A percentile compares a stretch with the other conserved stretches of the same genome.
phyloP scores from a whole-genome alignment of 2,888 invertebrate genomes.

The Thymelicus acteon region DNA sequence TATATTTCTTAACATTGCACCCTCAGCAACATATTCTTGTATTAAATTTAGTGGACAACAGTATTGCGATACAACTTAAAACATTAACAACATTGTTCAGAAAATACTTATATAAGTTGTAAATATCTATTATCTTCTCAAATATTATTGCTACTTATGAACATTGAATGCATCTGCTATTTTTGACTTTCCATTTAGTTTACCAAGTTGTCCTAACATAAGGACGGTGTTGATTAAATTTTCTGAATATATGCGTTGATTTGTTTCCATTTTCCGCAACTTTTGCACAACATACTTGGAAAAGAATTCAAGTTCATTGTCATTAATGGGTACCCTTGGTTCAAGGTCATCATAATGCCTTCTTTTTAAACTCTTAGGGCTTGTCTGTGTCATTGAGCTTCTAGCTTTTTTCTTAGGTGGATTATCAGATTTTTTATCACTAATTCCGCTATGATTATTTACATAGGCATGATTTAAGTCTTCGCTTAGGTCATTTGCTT shows the following conservation, averaged over 20 bases:
- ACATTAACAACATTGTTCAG: slow-evolving; percentile 27
- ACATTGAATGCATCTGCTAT: slow-evolving; percentile 56
- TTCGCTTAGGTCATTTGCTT: slow-evolving; percentile 71
- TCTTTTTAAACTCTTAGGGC: slow-evolving; percentile 58
- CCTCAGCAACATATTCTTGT: slow-evolving; percentile 7
- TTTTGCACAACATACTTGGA: slow-evolving; percentile 80
- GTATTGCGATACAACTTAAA: neutral
- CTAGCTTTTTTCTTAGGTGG: slow-evolving; percentile 56
- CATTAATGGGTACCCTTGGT: slow-evolving; percentile 58
- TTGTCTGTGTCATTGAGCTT: slow-evolving; percentile 53
- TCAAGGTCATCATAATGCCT: slow-evolving; percentile 59
- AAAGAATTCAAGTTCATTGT: slow-evolving; percentile 77
- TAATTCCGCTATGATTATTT: slow-evolving; percentile 49
- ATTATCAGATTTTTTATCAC: slow-evolving; percentile 47
- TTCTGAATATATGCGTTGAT: slow-evolving; percentile 79
- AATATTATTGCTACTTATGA: slow-evolving; percentile 20
- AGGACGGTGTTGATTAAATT: slow-evolving; percentile 80
- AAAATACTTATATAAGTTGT: slow-evolving; percentile 36
- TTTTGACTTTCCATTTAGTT: slow-evolving; percentile 76
- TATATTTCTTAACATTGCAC: slow-evolving; percentile 16
- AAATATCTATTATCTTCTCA: slow-evolving; percentile 32
- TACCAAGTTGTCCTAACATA: slow-evolving; percentile 76
- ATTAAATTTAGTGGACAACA: slow-evolving; percentile 24
- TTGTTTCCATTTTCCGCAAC: slow-evolving; percentile 77
- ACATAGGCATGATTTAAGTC: slow-evolving; percentile 69